A percentile compares a stretch with the other conserved stretches of the same genome.
phyloP scores from a whole-genome alignment of 2,113 vertebrate genomes.

The Cygnus buccinator region DNA sequence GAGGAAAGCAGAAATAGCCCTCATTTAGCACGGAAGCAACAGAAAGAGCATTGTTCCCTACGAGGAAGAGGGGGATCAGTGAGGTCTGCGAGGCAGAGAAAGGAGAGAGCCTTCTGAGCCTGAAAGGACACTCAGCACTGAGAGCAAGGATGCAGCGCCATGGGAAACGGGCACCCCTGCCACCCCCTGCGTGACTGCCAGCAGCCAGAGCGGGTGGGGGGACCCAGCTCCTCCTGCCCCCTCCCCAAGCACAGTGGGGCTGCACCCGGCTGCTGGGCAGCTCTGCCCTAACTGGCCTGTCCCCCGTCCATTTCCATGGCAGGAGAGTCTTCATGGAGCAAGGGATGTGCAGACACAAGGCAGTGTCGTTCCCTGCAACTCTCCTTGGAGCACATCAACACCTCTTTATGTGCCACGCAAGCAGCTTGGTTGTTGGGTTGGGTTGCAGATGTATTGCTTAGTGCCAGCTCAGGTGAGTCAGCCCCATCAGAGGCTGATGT shows the following conservation, averaged over 20 bases:
- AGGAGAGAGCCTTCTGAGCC: not conserved
- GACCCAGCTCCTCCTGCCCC: not conserved
- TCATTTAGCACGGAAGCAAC: not conserved
- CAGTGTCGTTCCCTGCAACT: not conserved
- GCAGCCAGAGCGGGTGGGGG: accelerated
- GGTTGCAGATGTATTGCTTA: not conserved
- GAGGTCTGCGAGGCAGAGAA: not conserved
- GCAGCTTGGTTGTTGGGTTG: not conserved
- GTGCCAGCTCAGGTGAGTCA: slow-evolving; percentile 54
- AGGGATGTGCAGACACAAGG: not conserved
- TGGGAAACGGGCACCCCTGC: not conserved
- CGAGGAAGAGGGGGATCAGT: not conserved
- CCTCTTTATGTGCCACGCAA: not conserved
- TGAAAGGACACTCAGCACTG: not conserved
- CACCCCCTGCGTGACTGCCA: not conserved
- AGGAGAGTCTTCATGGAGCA: not conserved
- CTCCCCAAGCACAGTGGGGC: accelerated
- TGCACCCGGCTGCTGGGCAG: not conserved
- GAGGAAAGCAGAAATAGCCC: not conserved
- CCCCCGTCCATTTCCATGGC: not conserved
- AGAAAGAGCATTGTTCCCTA: not conserved
- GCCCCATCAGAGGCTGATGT: not conserved
- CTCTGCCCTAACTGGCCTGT: not conserved
- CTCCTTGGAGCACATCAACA: not conserved
- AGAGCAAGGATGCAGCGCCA: not conserved